A percentile compares a stretch with the other conserved stretches of the same genome.
Conservation (phyloP, 2,888 invertebrate genomes). For the Cotesia congregata region DNA sequence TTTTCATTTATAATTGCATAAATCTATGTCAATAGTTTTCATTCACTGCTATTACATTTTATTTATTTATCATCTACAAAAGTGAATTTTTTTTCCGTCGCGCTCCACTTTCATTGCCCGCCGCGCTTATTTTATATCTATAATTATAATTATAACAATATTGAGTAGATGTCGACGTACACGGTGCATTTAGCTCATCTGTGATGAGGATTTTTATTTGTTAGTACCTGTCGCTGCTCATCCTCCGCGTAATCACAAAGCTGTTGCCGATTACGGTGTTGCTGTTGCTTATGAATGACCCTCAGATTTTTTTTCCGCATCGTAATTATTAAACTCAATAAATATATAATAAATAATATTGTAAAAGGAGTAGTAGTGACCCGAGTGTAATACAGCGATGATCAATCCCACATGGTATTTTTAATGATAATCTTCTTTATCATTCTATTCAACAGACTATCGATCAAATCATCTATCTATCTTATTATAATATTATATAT, state of each 20-base stretch:
- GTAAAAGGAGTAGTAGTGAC: too few species aligned
- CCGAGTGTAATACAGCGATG: not conserved
- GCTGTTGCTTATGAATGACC: slow-evolving; percentile 62
- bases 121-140: not conserved
- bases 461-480: slow-evolving; percentile 5
- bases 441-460: not conserved
- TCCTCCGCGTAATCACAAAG: slow-evolving; percentile 56
- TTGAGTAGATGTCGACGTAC: slow-evolving; percentile 7
- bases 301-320: slow-evolving; percentile 68
- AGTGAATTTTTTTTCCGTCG: slow-evolving; percentile 14
- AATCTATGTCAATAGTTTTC: slow-evolving; percentile 36
- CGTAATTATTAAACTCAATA: slow-evolving; percentile 15
- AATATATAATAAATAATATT: too few species aligned
- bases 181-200: not conserved
- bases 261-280: slow-evolving; percentile 59
- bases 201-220: not conserved
- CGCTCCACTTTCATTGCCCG: slow-evolving; percentile 28
- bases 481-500: too few species aligned
- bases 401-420: slow-evolving; percentile 7
- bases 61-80: slow-evolving; percentile 19
- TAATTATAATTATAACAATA: not conserved
- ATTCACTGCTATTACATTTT: slow-evolving; percentile 24
- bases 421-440: too few species aligned
- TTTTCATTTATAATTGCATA: too few species aligned
- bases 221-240: slow-evolving; percentile 54